Percentiles rank a stretch among this genome's conserved stretches.
These are phyloP conservation scores for Tachuris rubrigastra DNA, from an alignment of 2,113 vertebrate genomes.

Conservation along the genomic window DNA sequence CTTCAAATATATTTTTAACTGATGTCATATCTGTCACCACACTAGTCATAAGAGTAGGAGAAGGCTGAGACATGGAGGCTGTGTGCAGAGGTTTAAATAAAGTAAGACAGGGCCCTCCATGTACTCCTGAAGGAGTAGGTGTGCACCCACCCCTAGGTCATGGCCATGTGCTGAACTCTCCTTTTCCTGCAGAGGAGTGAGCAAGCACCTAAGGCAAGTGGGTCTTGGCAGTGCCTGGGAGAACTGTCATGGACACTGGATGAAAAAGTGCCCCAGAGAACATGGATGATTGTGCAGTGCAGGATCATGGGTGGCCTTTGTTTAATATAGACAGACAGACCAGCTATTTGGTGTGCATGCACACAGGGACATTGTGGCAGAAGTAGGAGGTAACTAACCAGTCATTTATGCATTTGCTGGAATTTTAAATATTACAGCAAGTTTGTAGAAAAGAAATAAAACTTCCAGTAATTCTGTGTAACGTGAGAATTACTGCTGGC, in stretches of 20 bases:
- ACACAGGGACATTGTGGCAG: background rate
- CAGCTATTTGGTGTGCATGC: background rate
- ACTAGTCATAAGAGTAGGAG: background rate
- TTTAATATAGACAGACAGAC: background rate
- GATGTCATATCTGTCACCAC: background rate
- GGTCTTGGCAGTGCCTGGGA: background rate
- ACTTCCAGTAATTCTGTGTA: background rate
- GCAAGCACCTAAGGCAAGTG: background rate
- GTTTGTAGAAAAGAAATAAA: background rate
- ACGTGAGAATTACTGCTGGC: background rate
- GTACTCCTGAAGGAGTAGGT: background rate
- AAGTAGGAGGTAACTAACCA: background rate
- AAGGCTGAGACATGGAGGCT: background rate
- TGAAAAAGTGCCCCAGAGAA: background rate
- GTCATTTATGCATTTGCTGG: background rate
- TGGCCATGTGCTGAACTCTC: background rate
- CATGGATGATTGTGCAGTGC: accelerated
- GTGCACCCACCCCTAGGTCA: background rate
- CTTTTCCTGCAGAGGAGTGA: background rate
- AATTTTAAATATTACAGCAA: background rate
- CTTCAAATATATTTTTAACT: background rate
- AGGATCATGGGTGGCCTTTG: background rate
- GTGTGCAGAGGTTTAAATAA: background rate
- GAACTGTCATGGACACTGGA: accelerated
- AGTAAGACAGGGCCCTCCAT: background rate